These are phyloP conservation scores for Hylyphantes graminicola DNA, from an alignment of 1,140 invertebrate genomes.

Conservation along the genomic window DNA sequence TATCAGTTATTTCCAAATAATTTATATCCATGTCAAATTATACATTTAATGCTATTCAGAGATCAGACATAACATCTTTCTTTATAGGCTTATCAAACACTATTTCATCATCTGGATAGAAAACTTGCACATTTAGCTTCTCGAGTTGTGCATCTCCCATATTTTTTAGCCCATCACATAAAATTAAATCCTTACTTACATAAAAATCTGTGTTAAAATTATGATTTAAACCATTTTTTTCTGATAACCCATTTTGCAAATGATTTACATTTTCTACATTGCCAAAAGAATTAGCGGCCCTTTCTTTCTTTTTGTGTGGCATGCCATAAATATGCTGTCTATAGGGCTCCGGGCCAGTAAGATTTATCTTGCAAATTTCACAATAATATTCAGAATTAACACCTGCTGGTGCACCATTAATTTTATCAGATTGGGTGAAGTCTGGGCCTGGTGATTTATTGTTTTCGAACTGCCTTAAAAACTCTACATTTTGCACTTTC, in stretches of 20 bases:
- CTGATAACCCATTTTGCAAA: no score
- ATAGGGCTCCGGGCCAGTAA: constrained; percentile 4
- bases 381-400: neutral
- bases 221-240: no score
- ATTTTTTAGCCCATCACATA: no score
- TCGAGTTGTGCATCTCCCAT: no score
- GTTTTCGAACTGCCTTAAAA: neutral
- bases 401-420: neutral
- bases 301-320: constrained; percentile 1
- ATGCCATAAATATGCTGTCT: neutral
- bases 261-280: no score
- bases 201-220: no score
- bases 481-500: neutral
- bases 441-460: neutral
- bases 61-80: neutral
- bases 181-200: no score
- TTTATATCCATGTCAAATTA: no score
- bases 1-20: no score
- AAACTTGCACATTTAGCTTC: neutral
- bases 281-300: neutral
- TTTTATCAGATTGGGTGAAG: neutral
- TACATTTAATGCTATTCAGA: no score
- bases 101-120: neutral
- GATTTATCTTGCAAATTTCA: neutral
- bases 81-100: neutral